Conservation (phyloP, 2,888 invertebrate genomes). For the Poecilobothrus nobilitatus region DNA sequence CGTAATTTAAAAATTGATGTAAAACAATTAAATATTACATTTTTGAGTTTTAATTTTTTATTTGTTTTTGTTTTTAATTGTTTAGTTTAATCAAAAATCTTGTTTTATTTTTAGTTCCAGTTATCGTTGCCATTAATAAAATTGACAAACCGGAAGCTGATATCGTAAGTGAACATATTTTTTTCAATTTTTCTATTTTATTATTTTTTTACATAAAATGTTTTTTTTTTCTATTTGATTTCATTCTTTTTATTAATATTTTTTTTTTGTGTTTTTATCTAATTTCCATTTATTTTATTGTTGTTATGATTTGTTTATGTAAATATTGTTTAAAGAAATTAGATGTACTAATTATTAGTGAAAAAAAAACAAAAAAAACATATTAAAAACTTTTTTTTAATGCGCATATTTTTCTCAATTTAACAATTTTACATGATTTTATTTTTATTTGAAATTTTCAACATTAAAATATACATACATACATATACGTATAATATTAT, state of each 20-base stretch:
- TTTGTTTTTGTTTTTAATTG: no score
- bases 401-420: no score
- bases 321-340: background rate
- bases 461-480: no score
- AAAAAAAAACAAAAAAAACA: no score
- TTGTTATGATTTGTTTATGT: background rate
- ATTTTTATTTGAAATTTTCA: no score
- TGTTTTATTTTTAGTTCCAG: slow-evolving; percentile 61
- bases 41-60: no score
- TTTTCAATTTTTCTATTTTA: slow-evolving; percentile 11
- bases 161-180: slow-evolving; percentile 56
- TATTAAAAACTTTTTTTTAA: no score
- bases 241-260: background rate
- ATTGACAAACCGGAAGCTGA: slow-evolving; percentile 88
- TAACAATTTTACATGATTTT: slow-evolving; percentile 7
- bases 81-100: background rate
- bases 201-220: background rate
- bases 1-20: no score
- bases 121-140: slow-evolving; percentile 97
- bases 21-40: no score
- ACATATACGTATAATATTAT: background rate
- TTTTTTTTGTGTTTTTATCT: background rate
- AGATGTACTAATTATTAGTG: background rate
- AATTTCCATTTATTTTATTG: background rate
- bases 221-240: background rate